These are phyloP conservation scores for Acanthornis magna DNA, from an alignment of 2,797 vertebrate genomes.

Conservation along the genomic window DNA sequence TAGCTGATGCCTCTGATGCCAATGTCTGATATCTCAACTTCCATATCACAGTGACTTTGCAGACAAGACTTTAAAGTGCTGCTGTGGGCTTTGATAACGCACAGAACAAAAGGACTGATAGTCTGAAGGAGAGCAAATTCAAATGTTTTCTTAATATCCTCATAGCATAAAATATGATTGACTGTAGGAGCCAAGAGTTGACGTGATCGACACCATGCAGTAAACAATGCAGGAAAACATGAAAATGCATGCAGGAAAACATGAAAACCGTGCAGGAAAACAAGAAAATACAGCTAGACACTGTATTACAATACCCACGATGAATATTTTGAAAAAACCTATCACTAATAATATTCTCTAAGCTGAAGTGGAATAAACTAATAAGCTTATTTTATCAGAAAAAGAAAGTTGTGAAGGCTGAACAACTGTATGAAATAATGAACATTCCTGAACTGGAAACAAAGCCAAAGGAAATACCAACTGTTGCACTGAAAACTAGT, in stretches of 20 bases:
- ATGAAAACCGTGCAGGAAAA: not conserved
- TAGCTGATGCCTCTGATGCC: not conserved
- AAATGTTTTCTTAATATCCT: not conserved
- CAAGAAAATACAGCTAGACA: not conserved
- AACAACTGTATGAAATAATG: not conserved
- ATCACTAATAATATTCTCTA: not conserved
- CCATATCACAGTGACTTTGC: too few species aligned
- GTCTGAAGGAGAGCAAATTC: not conserved
- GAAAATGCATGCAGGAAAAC: not conserved
- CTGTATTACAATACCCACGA: accelerated
- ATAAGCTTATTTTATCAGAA: not conserved
- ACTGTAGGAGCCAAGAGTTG: not conserved
- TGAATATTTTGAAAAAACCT: not conserved
- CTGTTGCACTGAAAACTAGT: not conserved
- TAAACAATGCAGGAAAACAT: not conserved
- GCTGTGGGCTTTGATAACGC: not conserved
- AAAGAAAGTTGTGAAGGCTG: not conserved
- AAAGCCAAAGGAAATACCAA: not conserved
- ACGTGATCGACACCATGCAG: not conserved
- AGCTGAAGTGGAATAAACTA: not conserved
- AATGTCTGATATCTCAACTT: not conserved
- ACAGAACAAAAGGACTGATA: not conserved
- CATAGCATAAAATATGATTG: not conserved
- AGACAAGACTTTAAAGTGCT: too few species aligned
- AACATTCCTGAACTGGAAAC: not conserved